Conservation (phyloP, 2,113 vertebrate genomes). For the Gulo gulo region DNA sequence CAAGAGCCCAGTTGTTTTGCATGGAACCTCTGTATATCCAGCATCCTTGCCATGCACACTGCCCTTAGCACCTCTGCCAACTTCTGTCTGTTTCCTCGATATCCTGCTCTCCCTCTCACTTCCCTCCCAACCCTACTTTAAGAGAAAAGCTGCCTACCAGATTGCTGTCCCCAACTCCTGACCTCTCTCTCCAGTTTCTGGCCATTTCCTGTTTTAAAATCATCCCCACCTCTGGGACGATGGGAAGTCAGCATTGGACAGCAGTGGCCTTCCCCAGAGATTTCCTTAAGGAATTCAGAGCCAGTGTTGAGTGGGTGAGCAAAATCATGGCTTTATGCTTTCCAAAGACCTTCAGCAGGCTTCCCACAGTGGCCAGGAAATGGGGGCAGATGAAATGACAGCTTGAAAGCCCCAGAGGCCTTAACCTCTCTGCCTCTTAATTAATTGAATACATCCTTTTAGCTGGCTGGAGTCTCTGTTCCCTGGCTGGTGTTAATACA, state of each 20-base stretch:
- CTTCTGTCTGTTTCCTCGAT: background rate
- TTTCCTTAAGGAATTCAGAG: background rate
- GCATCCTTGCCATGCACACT: background rate
- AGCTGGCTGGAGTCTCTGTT: background rate
- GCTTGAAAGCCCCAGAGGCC: background rate
- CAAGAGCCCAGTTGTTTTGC: background rate
- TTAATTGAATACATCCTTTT: background rate
- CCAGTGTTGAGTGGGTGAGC: constrained; percentile 58
- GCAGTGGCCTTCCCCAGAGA: background rate
- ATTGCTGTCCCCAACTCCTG: background rate
- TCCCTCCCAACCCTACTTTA: background rate
- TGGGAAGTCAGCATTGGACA: background rate
- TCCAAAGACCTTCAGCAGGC: background rate
- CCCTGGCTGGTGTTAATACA: background rate
- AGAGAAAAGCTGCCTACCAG: background rate
- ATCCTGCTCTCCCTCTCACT: background rate
- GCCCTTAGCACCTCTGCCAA: background rate
- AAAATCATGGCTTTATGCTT: background rate
- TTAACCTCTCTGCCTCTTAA: constrained; percentile 32
- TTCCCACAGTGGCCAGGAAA: constrained; percentile 57
- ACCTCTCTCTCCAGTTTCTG: background rate
- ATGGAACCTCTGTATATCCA: background rate
- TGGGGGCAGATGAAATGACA: constrained; percentile 50
- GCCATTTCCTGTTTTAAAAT: constrained; percentile 61
- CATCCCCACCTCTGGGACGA: background rate